These are phyloP conservation scores for Rallus crepitans DNA, from an alignment of 2,797 vertebrate genomes.

Conservation along the genomic window DNA sequence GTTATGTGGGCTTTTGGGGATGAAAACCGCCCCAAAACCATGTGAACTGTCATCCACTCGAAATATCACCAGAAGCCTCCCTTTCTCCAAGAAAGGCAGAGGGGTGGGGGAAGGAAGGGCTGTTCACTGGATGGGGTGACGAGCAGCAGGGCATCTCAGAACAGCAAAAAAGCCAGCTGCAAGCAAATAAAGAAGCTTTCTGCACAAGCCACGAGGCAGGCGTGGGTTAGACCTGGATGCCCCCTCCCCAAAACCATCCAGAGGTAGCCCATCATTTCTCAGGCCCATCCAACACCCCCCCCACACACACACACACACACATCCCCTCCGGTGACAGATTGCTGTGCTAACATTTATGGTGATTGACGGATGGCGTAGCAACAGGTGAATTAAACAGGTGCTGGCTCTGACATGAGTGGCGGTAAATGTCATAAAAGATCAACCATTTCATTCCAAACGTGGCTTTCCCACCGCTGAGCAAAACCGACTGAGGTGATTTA, in stretches of 20 bases:
- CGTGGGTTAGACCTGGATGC: not conserved
- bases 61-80: not conserved
- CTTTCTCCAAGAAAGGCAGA: not conserved
- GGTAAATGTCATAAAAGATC: constrained; percentile 73
- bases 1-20: not conserved
- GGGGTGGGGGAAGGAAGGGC: too few species aligned
- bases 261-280: not conserved
- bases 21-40: not conserved
- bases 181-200: not conserved
- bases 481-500: not conserved
- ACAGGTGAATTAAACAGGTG: constrained; percentile 58
- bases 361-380: constrained; percentile 63
- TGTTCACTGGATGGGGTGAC: not conserved
- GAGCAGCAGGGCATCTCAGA: not conserved
- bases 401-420: not conserved
- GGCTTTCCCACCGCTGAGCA: not conserved
- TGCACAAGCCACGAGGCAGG: not conserved
- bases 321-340: not conserved
- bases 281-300: not conserved
- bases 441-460: not conserved
- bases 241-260: not conserved
- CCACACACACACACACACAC: too few species aligned
- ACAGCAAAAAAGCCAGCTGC: not conserved
- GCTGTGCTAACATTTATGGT: not conserved
- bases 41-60: rapidly evolving